A percentile compares a stretch with the other conserved stretches of the same genome.
phyloP scores from a whole-genome alignment of 2,888 invertebrate species.

The Phyllotreta cruciferae region DNA sequence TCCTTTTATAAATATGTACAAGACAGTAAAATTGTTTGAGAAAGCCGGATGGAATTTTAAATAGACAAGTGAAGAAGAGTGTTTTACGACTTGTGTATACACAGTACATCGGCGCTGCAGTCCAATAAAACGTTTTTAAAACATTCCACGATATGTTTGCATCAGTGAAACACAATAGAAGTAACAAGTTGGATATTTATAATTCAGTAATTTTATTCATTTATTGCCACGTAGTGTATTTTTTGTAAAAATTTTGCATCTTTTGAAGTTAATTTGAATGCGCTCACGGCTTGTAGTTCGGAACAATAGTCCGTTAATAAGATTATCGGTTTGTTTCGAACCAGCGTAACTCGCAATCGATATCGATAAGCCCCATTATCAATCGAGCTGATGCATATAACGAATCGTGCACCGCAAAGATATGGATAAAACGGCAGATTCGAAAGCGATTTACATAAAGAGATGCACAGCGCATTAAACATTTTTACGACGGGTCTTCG shows the following conservation, averaged over 20 bases:
- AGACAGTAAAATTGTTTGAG: slow-evolving; percentile 19
- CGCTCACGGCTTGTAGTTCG: not conserved
- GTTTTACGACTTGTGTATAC: slow-evolving; percentile 7
- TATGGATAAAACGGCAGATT: not conserved
- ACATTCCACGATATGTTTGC: not conserved
- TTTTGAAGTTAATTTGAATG: not conserved
- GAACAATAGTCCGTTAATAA: slow-evolving; percentile 3
- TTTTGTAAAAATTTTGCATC: too few relatives aligned
- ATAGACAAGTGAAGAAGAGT: slow-evolving; percentile 10
- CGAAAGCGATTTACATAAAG: too few relatives aligned
- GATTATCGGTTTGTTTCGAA: not conserved
- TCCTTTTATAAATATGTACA: slow-evolving; percentile 27
- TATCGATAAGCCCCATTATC: slow-evolving; percentile 9
- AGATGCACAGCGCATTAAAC: too few relatives aligned
- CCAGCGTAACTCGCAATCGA: not conserved
- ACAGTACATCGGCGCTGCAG: not conserved
- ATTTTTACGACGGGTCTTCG: too few relatives aligned
- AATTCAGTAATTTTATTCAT: too few relatives aligned
- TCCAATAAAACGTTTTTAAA: slow-evolving; percentile 4
- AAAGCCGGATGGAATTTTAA: slow-evolving; percentile 19
- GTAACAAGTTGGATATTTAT: too few relatives aligned
- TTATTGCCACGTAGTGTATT: too few relatives aligned
- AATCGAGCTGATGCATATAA: not conserved
- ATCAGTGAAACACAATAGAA: too few relatives aligned
- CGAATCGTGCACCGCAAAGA: slow-evolving; percentile 4